Base-by-base conservation (phyloP, 1,140 invertebrate genomes). In the Atta colombica region DNA sequence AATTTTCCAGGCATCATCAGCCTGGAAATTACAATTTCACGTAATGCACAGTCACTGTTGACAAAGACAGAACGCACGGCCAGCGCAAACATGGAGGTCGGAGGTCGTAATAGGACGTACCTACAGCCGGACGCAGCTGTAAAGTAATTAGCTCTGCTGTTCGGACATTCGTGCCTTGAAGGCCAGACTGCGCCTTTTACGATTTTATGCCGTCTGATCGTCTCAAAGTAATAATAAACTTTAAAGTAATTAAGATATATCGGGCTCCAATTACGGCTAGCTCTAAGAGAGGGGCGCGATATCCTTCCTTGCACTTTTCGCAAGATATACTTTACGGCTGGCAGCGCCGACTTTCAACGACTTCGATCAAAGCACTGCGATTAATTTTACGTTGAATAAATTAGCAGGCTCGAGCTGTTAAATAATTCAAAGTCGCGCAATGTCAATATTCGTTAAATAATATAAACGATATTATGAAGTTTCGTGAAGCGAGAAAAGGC, bases 191-290 rank as follows among this genome's bases (percentile, higher is more conserved):
- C 6, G 72, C 75, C 65, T 77, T 55, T 77, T 74, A 89, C 85
- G 66, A 89, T 81, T 90, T 89, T 86, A 84, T 89, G 75, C 58
- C 74, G 68, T 74, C 89, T 77, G 65, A 25, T 35, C 84, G 77
- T 82, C 63, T 63, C 85, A 12, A 77, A 87, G 88, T 84, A 89
- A 87, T 89, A 89, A 90, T 90, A 89, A 89, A 89, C 88, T 75
- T 78, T 80, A 60, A 88, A 87, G 85, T 87, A 88, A 88, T 90
- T 89, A 68, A 87, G 85, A 87, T 78, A 82, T 89, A 89, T 89
- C 88, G 84, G 55, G 71, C 49, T 61, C 39, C 84, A 89, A 89
- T 87, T 84, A 77, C 72, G 16, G 21, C 31, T 35, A 53, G 45
- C 10, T 49, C 12, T 18, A 10, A 74, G 75, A 77, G 78, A 69